Percentiles rank a stretch among this genome's conserved stretches.
phyloP scores from a whole-genome alignment of 2,797 vertebrate species.

The Anguilla pacifica region DNA sequence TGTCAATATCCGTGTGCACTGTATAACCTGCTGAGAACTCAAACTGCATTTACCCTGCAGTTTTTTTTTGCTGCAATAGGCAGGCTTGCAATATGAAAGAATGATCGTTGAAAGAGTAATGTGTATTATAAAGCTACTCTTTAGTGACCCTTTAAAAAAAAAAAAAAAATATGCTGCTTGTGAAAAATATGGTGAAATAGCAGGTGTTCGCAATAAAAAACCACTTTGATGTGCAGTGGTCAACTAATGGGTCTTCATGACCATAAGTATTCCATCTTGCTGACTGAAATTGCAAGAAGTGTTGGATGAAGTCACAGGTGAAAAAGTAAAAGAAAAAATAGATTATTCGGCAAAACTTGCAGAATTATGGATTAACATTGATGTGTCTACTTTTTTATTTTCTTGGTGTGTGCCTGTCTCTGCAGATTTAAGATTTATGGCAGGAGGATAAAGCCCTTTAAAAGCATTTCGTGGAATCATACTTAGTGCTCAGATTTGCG shows the following conservation, averaged over 20 bases:
- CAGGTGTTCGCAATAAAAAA: not conserved
- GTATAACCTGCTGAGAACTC: not conserved
- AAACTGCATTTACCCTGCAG: not conserved
- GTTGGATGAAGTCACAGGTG: not conserved
- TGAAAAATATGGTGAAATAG: not conserved
- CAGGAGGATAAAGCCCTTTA: not conserved
- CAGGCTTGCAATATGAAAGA: not conserved
- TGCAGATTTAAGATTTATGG: not conserved
- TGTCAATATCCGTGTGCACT: not conserved
- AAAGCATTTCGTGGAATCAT: not conserved
- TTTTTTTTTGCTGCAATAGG: not conserved
- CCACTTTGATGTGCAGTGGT: not conserved
- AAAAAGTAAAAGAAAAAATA: not conserved
- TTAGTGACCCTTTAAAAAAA: not conserved
- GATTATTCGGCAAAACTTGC: not conserved
- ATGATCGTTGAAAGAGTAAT: not conserved
- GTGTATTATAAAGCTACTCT: not conserved
- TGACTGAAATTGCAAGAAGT: not conserved
- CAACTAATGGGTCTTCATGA: conserved; percentile 1
- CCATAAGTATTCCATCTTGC: not conserved
- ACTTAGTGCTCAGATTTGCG: not conserved
- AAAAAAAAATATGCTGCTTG: not conserved
- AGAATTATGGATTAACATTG: conserved; percentile 9
- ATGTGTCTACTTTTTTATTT: not conserved
- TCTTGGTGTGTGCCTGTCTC: not conserved